phyloP scores from a whole-genome alignment of 2,888 invertebrate genomes.

The Leucophenga maculata region DNA sequence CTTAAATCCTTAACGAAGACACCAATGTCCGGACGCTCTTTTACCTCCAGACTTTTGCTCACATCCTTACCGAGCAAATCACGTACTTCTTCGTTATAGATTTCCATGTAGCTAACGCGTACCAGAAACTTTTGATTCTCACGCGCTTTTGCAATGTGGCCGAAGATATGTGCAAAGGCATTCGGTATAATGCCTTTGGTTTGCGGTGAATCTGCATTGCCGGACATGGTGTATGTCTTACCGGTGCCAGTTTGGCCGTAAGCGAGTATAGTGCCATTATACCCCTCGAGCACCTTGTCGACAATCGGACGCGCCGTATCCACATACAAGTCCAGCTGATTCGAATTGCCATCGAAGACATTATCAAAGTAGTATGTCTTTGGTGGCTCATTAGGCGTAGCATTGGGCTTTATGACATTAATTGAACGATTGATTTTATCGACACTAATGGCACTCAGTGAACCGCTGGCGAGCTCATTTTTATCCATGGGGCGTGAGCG shows the following conservation, averaged over 20 bases:
- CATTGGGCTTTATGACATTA: slow-evolving; percentile 83
- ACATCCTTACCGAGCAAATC: slow-evolving; percentile 94
- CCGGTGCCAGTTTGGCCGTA: slow-evolving; percentile 97
- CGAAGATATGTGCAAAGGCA: slow-evolving; percentile 98
- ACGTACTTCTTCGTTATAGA: slow-evolving; percentile 98
- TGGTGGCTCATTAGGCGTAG: slow-evolving; percentile 82
- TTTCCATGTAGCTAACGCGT: slow-evolving; percentile 97
- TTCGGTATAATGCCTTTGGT: slow-evolving; percentile 97
- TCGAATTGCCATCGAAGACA: slow-evolving; percentile 88
- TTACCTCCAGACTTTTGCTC: slow-evolving; percentile 88
- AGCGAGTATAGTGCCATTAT: slow-evolving; percentile 94
- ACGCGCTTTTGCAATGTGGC: slow-evolving; percentile 94
- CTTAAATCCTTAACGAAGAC: slow-evolving; percentile 98
- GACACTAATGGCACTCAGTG: slow-evolving; percentile 83
- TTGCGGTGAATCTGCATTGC: slow-evolving; percentile 88
- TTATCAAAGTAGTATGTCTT: slow-evolving; percentile 96
- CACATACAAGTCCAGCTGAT: slow-evolving; percentile 92
- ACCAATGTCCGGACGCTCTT: slow-evolving; percentile 94
- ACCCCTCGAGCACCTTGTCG: slow-evolving; percentile 95
- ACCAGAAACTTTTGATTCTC: slow-evolving; percentile 97
- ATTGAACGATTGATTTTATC: slow-evolving; percentile 85
- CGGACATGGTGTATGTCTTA: slow-evolving; percentile 99
- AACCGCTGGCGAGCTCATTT: slow-evolving; percentile 83
- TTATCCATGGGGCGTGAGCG: slow-evolving; percentile 93
- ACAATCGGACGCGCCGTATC: slow-evolving; percentile 97